Conservation (phyloP, 2,797 vertebrate genomes). For the Protonibea diacanthus region DNA sequence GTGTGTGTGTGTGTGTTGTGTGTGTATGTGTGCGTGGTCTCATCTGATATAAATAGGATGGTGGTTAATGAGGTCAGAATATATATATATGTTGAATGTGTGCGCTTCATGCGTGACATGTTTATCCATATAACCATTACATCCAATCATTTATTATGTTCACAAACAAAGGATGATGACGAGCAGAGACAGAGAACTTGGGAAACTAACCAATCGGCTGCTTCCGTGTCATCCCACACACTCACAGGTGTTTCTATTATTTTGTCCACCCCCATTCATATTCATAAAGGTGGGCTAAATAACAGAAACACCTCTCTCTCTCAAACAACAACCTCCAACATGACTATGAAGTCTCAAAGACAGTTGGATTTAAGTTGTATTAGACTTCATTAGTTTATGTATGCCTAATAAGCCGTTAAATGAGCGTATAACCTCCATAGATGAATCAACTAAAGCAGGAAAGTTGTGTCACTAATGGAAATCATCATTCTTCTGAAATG, state of each 20-base stretch:
- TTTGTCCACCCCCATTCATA: background rate
- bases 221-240: conserved; percentile 16
- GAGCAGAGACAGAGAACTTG: background rate
- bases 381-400: background rate
- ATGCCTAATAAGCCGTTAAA: background rate
- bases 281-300: background rate
- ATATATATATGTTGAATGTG: conserved; percentile 25
- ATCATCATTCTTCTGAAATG: conserved; percentile 12
- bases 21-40: conserved; percentile 11
- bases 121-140: conserved; percentile 12
- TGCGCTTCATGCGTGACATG: conserved; percentile 18
- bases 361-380: background rate
- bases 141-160: conserved; percentile 11
- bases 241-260: conserved; percentile 6
- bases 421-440: background rate
- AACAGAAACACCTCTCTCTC: background rate
- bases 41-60: conserved; percentile 67
- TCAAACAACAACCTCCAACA: background rate
- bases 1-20: conserved; percentile 25
- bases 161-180: conserved; percentile 5
- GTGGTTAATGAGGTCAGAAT: conserved; percentile 67
- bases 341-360: background rate
- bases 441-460: conserved; percentile 1
- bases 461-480: conserved; percentile 32
- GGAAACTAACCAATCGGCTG: conserved; percentile 15